Base-by-base conservation (phyloP, 2,888 invertebrate genomes). In the Protodeltote pygarga region DNA sequence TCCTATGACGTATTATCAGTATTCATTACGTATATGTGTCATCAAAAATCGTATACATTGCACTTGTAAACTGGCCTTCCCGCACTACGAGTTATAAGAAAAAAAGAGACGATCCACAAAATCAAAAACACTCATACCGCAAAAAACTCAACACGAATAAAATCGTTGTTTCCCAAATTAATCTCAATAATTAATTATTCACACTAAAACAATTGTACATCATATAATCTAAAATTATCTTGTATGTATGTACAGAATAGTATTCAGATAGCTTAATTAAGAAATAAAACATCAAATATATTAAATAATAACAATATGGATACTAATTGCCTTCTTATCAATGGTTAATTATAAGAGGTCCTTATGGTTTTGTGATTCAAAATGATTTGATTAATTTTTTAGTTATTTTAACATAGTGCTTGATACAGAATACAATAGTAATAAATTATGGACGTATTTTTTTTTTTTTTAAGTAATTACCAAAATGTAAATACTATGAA, bases 291-390 rank as follows among this genome's bases (percentile, higher is more conserved):
- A 85, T 90, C 87, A 89, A 91, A 92, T 92, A 92, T 92, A 91
- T 92, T 92, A 92, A 92, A 92, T 89, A 88, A 91, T 91, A 92
- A 92, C 90, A 92, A 90, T 89, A 91, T 90, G 84, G 87, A 85
- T 88, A 90, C 87, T 90, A 91, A 89, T 89, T 86, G 90, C 90
- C 90, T 89, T 92, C 91, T 91, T 88, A 91, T 91, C 91, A 91
- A 92, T 91, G 91, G 91, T 92, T 91, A 91, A 85, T 89, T 89
- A 91, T 91, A 92, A 92, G 92, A 92, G 92, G 92, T 92, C 92
- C 90, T 88, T 92, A 84, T 88, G 92, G 92, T 92, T 92, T 89
- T 90, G 87, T 87, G 85, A 84, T 85, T 85, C 84, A 81, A 82
- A 83, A 81, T 80, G 74, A 76, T 75, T 75, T 75, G 70, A 72